Percentiles rank a stretch among this genome's conserved stretches.
These are phyloP conservation scores for Drosophila engyochracea DNA, from an alignment of 2,888 invertebrate species.

Conservation along the genomic window DNA sequence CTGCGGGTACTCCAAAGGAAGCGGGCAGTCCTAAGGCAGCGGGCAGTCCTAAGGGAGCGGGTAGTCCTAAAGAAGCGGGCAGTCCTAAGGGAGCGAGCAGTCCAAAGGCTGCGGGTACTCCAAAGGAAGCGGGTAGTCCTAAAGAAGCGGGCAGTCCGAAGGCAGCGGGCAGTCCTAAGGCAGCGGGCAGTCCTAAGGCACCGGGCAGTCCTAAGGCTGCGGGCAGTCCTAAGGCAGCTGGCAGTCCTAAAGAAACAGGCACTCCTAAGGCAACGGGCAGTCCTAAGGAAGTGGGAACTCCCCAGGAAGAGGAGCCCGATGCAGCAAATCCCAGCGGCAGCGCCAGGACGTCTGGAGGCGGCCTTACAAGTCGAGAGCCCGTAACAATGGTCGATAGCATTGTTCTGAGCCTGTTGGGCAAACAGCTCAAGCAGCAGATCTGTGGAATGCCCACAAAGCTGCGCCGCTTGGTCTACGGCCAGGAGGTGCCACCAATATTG, in stretches of 20 bases:
- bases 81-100: background rate
- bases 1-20: background rate
- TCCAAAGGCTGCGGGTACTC: background rate
- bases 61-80: background rate
- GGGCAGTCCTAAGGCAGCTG: background rate
- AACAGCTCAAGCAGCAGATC: slow-evolving; percentile 44
- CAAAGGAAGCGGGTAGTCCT: background rate
- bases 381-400: background rate
- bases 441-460: slow-evolving; percentile 70
- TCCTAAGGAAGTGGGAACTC: background rate
- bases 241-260: background rate
- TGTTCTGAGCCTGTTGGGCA: slow-evolving; percentile 1
- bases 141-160: background rate
- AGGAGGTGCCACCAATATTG: background rate
- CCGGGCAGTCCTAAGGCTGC: background rate
- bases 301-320: background rate
- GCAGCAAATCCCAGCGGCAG: background rate
- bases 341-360: slow-evolving; percentile 17
- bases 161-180: background rate
- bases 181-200: background rate
- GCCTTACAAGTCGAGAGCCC: background rate
- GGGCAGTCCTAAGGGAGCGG: background rate
- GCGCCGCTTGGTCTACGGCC: slow-evolving; percentile 20
- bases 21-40: background rate
- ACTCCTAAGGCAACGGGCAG: background rate